Evolutionary conservation across 1,140 invertebrate species (phyloP), one percentile per base, ranked within the genome.

Genomic region (Limonius californicus): DNA sequence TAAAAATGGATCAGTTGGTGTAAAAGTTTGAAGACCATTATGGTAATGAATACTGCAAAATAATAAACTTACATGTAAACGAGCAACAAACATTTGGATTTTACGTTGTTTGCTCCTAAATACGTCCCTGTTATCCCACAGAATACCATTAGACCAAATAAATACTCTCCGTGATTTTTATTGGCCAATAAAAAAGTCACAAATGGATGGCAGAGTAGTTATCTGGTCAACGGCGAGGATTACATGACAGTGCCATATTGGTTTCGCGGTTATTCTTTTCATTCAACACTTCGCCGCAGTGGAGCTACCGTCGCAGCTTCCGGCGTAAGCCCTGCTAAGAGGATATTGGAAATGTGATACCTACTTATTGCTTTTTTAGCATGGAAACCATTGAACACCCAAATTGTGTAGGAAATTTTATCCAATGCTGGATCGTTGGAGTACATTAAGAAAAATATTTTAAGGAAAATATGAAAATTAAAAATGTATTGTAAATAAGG

Each of bases 241-340:
- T 50, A 50, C 45, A 50, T 21, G 45, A 50, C 45, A 50, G 45
- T 50, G 45, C 45, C 45, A 50, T 50, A 50, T 50, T 50, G 45
- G 45, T 50, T 50, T 50, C 45, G 45, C 45, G 45, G 45, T 50
- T 50, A 50, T 50, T 50, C 45, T 50, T 50, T 50, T 50, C 45
- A 50, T 19, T 50, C 45, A 19, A 50, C 45, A 50, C 45, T 50
- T 21, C 16, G 45, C 16, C 20, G 20, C 45, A 8, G 35, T 50
- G 9, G 16, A 3, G 45, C 16, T 50, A 50, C 45, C 16, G n/a
- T 50, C 45, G n/a, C 45, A 50, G 14, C 16, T 18, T 50, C 45
- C 45, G 45, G 45, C 1, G 19, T 50, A 50, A 50, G 14, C 45
- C 15, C 14, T 50, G 20, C 15, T 50, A 45, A 45, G 20, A 50